Percentiles rank a stretch among this genome's conserved stretches.
Conservation (phyloP, 2,797 vertebrate species). For the Lepus townsendii region DNA sequence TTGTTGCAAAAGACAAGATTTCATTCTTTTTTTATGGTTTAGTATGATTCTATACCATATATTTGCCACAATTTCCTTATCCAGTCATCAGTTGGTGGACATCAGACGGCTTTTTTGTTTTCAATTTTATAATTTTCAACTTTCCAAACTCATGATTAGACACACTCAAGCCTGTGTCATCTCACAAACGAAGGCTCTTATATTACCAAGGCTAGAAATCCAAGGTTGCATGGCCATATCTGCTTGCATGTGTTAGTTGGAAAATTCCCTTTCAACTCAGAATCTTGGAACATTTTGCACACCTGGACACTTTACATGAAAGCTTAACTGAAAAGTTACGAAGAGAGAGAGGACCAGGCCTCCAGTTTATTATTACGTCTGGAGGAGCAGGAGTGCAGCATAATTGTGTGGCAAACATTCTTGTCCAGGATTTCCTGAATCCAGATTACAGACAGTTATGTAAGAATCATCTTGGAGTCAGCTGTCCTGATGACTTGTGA, state of each 20-base stretch:
- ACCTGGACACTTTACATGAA: neutral
- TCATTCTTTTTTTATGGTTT: no score
- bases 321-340: neutral
- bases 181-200: neutral
- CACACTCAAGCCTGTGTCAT: neutral
- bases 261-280: neutral
- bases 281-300: neutral
- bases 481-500: fast-evolving
- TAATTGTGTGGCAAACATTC: neutral
- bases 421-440: neutral
- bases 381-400: fast-evolving
- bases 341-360: neutral
- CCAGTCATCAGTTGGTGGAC: no score
- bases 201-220: no score
- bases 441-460: neutral
- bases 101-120: neutral
- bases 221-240: fast-evolving
- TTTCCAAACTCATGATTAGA: neutral
- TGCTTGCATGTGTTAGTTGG: neutral
- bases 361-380: neutral
- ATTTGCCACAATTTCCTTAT: no score
- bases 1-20: no score
- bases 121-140: neutral
- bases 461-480: neutral
- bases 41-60: no score